Base-by-base conservation (phyloP, 2,113 vertebrate genomes). In the Colinus virginianus region DNA sequence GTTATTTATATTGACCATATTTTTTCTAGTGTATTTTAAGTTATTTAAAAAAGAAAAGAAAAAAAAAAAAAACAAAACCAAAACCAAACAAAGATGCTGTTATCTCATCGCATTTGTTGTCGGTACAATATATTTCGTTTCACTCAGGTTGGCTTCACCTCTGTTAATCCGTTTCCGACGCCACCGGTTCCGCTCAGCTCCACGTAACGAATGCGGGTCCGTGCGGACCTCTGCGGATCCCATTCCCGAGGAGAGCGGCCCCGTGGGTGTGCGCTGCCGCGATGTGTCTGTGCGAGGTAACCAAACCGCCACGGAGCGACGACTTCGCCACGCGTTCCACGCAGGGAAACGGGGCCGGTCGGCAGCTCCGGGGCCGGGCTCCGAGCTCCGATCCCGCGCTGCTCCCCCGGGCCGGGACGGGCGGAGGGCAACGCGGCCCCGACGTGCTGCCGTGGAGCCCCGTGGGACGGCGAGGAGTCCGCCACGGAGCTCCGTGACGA, bases 1-100 rank as follows among this genome's bases (percentile, higher is more conserved):
- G 97, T 98, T 98, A 97, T 98, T 98, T 98, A 98, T 98, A 98
- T 97, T 98, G 98, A 97, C 96, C 98, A 97, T 98, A 98, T 98
- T 98, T 98, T 98, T 98, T 98, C 97, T 97, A 98, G 97, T 97
- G 97, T 98, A 97, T 98, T 97, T 97, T 98, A 98, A 98, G 97
- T 98, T 98, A 98, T 98, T 98, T 97, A 19, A 97, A 96, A 95
- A 96, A 81, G 22, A 58, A 66, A 84, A 49, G 90, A 51, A 26
- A 25, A 25, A 49, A 7, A 51, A 26, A 51, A 26, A 26, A 15
- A 28, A 38, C 38, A 86, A 77, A 85, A 15, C n/a, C n/a, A 12
- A 13, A 28, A 36, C 36, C 36, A 46, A 46, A 84, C 75, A 75
- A 90, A 97, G 79, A 98, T 82, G 97, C 93, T 98, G 97, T 97